Evolutionary conservation across 2,888 invertebrate genomes (phyloP), one percentile per base, ranked within the genome.

Genomic region (Acrobasis repandana): DNA sequence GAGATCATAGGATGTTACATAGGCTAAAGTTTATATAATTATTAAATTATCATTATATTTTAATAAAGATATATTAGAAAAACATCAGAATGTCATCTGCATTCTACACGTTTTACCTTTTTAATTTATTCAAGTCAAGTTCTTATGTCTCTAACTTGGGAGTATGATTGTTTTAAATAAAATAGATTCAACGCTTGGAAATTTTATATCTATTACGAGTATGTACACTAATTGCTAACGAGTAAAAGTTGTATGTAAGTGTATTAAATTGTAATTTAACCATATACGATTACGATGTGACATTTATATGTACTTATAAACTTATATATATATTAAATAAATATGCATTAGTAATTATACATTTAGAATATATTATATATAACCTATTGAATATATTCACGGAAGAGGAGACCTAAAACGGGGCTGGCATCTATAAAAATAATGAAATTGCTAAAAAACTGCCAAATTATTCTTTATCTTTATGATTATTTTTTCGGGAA

Each of bases 401-500:
- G 43, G 36, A 36, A 36, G 36, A 14, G 43, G 43, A 43, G 11
- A 43, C 11, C 9, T 43, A 43, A 14, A 43, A 14, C n/a, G 10
- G 14, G 18, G 50, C 28, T 28, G 14, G 8, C 20, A 50, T 6
- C n/a, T 50, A 11, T 4, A 50, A 50, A 28, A 50, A 50, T n/a
- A n/a, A 20, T 28, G n/a, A 50, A 14, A 20, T 4, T 11, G 14
- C 28, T 11, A 50, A n/a, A 33, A n/a, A n/a, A n/a, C 46, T 48
- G 47, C 57, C 28, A 18, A 34, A 18, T 58, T 28, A 28, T 43
- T 59, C 51, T 60, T 60, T 51, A 59, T 43, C 15, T 15, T 14
- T 16, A 54, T 60, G 60, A 64, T 64, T 62, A 61, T 61, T 67
- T 60, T 52, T 61, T 60, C 60, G 64, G 61, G 63, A 68, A 68